These are phyloP conservation scores for Scaptodrosophila latifasciaeformis DNA, from an alignment of 2,888 invertebrate genomes.

Conservation along the genomic window DNA sequence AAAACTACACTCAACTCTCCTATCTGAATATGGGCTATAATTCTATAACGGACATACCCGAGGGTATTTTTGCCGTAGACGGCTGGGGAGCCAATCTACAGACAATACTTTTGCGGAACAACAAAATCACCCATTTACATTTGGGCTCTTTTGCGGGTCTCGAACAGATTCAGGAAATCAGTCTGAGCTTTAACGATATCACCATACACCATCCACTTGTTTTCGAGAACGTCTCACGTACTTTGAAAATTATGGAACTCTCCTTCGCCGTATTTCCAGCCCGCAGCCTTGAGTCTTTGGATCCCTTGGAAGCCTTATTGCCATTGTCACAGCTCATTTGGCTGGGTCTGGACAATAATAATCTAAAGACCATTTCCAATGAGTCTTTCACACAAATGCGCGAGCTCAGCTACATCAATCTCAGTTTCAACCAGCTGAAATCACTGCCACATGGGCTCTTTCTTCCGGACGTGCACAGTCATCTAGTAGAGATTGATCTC, in stretches of 20 bases:
- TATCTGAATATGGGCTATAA: constrained; percentile 93
- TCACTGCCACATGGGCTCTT: constrained; percentile 82
- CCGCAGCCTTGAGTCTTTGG: constrained; percentile 74
- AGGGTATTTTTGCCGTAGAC: constrained; percentile 81
- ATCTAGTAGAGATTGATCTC: constrained; percentile 85
- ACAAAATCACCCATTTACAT: constrained; percentile 85
- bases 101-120: constrained; percentile 88
- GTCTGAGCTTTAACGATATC: constrained; percentile 93
- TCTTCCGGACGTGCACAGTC: constrained; percentile 81
- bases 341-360: constrained; percentile 92
- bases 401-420: constrained; percentile 86
- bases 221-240: constrained; percentile 84
- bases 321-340: constrained; percentile 85
- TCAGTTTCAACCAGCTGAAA: constrained; percentile 89
- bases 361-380: constrained; percentile 83
- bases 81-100: constrained; percentile 87
- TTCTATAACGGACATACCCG: constrained; percentile 85
- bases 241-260: constrained; percentile 87
- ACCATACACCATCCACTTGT: constrained; percentile 87
- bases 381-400: constrained; percentile 83
- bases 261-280: constrained; percentile 87
- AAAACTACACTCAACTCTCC: constrained; percentile 84
- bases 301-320: constrained; percentile 85
- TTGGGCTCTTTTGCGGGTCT: constrained; percentile 84
- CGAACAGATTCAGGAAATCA: constrained; percentile 88